phyloP scores from a whole-genome alignment of 1,140 invertebrate genomes.

The honey bee (Apis mellifera) region Amel_HAv3.1 CM009944.2:7050501-7051000 shows the following conservation, averaged over 20 bases:
- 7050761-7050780: not conserved
- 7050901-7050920: no score
- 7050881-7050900: no score
- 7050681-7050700: not conserved
- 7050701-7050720: conserved; percentile 7
- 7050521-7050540: conserved; percentile 69
- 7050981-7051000: no score
- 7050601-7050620: not conserved
- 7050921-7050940: no score
- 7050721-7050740: not conserved
- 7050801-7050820: not conserved
- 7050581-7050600: not conserved
- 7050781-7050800: not conserved
- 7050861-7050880: not conserved
- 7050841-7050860: no score
- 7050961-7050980: no score
- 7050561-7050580: conserved; percentile 27
- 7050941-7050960: no score
- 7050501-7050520: conserved; percentile 72
- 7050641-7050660: not conserved
- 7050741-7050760: not conserved
- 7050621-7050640: not conserved
- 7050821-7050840: no score
- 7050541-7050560: conserved; percentile 57
- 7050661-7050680: not conserved